Conservation (phyloP, 2,888 invertebrate species). For the Amiota communis region DNA sequence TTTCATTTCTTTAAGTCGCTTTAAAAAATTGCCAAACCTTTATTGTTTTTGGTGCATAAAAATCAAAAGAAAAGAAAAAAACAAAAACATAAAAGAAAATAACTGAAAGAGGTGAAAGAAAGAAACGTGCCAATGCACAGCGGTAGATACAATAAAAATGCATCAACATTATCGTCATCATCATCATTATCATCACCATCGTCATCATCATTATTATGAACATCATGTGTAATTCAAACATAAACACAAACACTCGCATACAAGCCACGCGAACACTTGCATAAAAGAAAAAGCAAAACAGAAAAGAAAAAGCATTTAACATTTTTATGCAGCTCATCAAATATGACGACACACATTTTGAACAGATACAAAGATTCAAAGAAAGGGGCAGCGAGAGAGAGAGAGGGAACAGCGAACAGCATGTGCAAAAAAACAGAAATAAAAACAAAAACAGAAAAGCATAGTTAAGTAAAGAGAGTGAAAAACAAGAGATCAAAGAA, state of each 20-base stretch:
- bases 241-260: constrained; percentile 6
- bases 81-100: not conserved
- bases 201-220: not conserved
- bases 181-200: too few relatives aligned
- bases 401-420: not conserved
- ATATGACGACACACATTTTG: constrained; percentile 26
- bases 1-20: constrained; percentile 53
- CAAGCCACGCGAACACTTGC: not conserved
- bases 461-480: not conserved
- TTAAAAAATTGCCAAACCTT: not conserved
- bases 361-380: not conserved
- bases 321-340: constrained; percentile 21
- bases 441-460: not conserved
- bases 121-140: constrained; percentile 18
- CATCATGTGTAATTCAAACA: constrained; percentile 21
- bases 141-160: constrained; percentile 24
- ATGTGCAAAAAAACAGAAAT: not conserved
- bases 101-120: not conserved
- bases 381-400: not conserved
- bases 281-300: not conserved
- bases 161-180: constrained; percentile 33
- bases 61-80: not conserved
- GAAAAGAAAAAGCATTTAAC: not conserved
- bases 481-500: not conserved
- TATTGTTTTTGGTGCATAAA: not conserved